Evolutionary conservation across 2,797 vertebrate genomes (phyloP).

Genomic region (Philypnodon macrostomus): DNA sequence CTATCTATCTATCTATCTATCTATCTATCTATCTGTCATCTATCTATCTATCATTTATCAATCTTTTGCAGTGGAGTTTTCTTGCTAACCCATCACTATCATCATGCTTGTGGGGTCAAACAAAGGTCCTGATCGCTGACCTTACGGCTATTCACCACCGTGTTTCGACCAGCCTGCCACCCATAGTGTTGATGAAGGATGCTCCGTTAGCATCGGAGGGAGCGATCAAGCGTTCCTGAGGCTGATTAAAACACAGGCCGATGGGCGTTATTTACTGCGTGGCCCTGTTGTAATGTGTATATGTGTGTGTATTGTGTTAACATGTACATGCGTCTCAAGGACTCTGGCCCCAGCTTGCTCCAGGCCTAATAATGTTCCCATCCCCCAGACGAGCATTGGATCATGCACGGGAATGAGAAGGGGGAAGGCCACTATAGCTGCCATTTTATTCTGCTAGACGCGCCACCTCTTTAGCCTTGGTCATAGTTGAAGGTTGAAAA

Average conservation of each 20-base stretch:
- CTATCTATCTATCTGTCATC: too few species aligned
- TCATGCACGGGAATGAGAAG: slow-evolving; percentile 38
- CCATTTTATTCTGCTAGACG: slow-evolving; percentile 44
- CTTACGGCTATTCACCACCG: slow-evolving; percentile 34
- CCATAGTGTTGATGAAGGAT: slow-evolving; percentile 53
- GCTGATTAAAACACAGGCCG: slow-evolving; percentile 72
- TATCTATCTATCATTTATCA: too few species aligned
- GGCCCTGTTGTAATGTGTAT: slow-evolving; percentile 17
- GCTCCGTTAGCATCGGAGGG: slow-evolving; percentile 58
- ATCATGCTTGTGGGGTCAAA: slow-evolving; percentile 38
- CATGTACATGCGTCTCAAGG: slow-evolving; percentile 55
- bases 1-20: too few species aligned
- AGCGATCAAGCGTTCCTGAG: slow-evolving; percentile 61
- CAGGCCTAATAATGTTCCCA: slow-evolving; percentile 23
- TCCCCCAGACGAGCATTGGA: slow-evolving; percentile 33
- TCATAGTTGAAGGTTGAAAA: slow-evolving; percentile 38
- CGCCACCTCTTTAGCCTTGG: slow-evolving; percentile 54
- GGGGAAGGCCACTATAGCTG: slow-evolving; percentile 36
- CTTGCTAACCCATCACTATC: slow-evolving; percentile 48
- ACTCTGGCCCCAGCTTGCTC: slow-evolving; percentile 48
- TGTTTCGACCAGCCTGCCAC: slow-evolving; percentile 13
- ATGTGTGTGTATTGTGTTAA: slow-evolving; percentile 34
- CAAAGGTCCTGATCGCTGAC: slow-evolving; percentile 44
- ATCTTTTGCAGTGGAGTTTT: slow-evolving; percentile 34
- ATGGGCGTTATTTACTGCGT: slow-evolving; percentile 72